Base-by-base conservation (phyloP, 1,140 invertebrate genomes). In the Anoplolepis gracilipes region DNA sequence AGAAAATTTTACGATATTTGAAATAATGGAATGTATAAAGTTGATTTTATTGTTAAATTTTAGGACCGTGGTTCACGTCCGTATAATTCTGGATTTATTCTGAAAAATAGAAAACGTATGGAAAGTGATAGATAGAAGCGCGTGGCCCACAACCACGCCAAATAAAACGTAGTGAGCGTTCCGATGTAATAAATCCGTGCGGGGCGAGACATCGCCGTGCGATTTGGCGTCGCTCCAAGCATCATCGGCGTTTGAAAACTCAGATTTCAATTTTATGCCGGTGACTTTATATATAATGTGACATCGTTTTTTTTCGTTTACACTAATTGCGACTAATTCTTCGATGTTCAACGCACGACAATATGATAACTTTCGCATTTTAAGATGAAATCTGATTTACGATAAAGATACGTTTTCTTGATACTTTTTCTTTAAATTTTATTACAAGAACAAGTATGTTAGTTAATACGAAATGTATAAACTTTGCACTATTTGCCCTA, bases 141-240 rank as follows among this genome's bases (percentile, higher is more conserved):
- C 22, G 11, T 30, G 25, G 62, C 19, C n/a, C 39, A 65, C 65
- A 77, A 65, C n/a, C 39, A 28, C 28, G 39, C 3, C 25, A 65
- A 39, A 46, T 77, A 64, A 46, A 65, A 49, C 57, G 16, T 49
- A 62, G 36, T 62, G 42, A 77, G 33, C 19, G 3, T 77, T 22
- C 36, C 25, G 39, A 19, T 22, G 25, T 77, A 77, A 49, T 77
- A 77, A 64, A 77, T 49, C 13, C 6, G 25, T 13, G 19, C 42
- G 55, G 25, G n/a, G 10, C 33, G 19, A 65, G 7, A 11, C 62
- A 33, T 16, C 62, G 30, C 30, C 4, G 13, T 13, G 30, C 19
- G 39, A 46, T 33, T 77, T 77, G 59, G 59, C 75, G 28, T 1
- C 7, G 39, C n/a, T 64, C 75, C 75, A 77, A 77, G 11, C 55